A percentile compares a stretch with the other conserved stretches of the same genome.
Evolutionary conservation across 2,888 invertebrate species (phyloP).

Genomic region (Rhopalosiphum nymphaeae): DNA sequence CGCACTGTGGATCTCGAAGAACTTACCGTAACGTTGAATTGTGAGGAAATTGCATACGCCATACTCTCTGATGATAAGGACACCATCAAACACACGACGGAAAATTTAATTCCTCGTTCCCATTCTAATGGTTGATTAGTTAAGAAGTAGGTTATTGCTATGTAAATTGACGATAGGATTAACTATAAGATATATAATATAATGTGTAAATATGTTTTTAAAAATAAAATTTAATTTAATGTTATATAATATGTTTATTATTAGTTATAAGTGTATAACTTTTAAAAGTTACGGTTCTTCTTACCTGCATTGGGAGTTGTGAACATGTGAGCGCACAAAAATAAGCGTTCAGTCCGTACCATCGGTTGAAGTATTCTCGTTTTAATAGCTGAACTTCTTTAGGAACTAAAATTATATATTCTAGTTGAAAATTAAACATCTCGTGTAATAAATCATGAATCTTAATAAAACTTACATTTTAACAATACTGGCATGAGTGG

Average conservation of each 20-base stretch:
- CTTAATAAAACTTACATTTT: conserved; percentile 77
- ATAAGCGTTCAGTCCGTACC: conserved; percentile 86
- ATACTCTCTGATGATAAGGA: conserved; percentile 84
- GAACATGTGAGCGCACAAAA: conserved; percentile 82
- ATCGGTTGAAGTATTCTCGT: conserved; percentile 86
- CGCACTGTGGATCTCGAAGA: background rate
- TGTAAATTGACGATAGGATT: conserved; percentile 77
- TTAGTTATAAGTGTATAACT: background rate
- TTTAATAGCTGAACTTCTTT: conserved; percentile 82
- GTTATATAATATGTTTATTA: background rate
- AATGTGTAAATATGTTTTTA: background rate
- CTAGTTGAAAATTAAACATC: background rate
- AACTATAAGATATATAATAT: conserved; percentile 68
- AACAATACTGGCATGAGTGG: conserved; percentile 86
- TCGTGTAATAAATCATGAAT: background rate
- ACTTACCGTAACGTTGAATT: conserved; percentile 83
- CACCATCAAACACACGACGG: conserved; percentile 78
- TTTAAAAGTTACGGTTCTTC: conserved; percentile 64
- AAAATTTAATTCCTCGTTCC: conserved; percentile 78
- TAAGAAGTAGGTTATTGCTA: conserved; percentile 80
- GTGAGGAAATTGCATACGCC: conserved; percentile 81
- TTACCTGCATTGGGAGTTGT: conserved; percentile 79
- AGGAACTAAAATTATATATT: conserved; percentile 77
- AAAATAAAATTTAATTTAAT: background rate
- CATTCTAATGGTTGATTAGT: conserved; percentile 84